Conservation (phyloP, 1,140 invertebrate species). For the Pteromalus puparum region DNA sequence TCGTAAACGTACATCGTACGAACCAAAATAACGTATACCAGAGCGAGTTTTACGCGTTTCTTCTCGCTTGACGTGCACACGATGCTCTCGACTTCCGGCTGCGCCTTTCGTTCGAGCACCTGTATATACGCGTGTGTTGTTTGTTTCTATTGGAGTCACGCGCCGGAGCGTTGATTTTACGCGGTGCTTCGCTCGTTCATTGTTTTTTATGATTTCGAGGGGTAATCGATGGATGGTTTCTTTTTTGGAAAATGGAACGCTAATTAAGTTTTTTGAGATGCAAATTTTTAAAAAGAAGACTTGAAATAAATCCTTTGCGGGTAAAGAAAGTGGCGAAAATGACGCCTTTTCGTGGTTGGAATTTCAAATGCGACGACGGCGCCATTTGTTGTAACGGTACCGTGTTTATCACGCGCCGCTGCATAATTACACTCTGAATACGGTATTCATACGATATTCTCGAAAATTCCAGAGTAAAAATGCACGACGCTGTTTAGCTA, state of each 20-base stretch:
- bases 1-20: too few relatives aligned
- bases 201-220: neutral
- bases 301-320: too few relatives aligned
- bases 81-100: constrained; percentile 36
- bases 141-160: neutral
- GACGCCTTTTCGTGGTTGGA: neutral
- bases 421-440: neutral
- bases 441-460: neutral
- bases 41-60: neutral
- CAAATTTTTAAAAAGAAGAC: too few relatives aligned
- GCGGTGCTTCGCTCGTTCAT: neutral
- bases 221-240: neutral
- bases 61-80: neutral
- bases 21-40: too few relatives aligned
- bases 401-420: constrained; percentile 5
- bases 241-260: too few relatives aligned
- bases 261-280: too few relatives aligned
- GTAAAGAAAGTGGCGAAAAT: neutral
- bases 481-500: too few relatives aligned
- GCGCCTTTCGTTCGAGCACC: neutral
- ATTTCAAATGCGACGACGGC: neutral
- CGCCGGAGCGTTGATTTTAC: constrained; percentile 4
- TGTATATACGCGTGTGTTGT: neutral
- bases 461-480: too few relatives aligned
- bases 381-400: neutral